Percentiles rank a stretch among this genome's conserved stretches.
phyloP scores from a whole-genome alignment of 2,113 vertebrate species.

The Sporophila hypoxantha region DNA sequence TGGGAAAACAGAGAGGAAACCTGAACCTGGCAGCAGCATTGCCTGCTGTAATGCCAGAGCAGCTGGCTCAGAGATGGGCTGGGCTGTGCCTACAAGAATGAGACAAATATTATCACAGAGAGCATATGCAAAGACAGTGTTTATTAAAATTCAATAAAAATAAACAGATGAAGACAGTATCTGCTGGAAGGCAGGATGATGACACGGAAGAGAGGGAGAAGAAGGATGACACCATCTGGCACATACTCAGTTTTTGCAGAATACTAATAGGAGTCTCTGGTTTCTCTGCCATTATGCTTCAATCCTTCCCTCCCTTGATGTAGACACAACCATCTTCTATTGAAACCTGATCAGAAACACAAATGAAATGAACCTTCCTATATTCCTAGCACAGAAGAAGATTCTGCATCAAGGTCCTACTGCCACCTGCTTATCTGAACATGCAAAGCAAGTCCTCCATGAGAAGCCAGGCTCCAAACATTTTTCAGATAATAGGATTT shows the following conservation, averaged over 20 bases:
- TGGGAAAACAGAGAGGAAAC: not conserved
- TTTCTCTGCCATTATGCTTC: not conserved
- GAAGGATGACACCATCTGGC: not conserved
- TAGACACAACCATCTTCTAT: not conserved
- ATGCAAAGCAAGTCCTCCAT: not conserved
- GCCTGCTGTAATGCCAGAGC: not conserved
- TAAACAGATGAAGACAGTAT: not conserved
- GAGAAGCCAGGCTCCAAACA: not conserved
- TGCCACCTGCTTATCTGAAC: constrained; percentile 6
- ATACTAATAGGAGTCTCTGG: not conserved
- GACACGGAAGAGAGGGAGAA: not conserved
- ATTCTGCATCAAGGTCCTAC: not conserved
- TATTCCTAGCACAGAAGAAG: not conserved
- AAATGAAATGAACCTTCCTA: not conserved
- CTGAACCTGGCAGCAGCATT: not conserved
- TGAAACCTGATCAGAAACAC: not conserved
- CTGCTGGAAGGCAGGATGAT: not conserved
- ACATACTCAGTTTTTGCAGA: not conserved
- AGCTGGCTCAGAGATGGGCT: not conserved
- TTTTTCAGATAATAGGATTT: not conserved
- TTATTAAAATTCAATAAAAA: not conserved
- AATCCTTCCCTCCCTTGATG: not conserved
- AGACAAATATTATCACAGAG: not conserved
- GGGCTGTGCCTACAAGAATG: not conserved
- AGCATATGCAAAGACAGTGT: not conserved